Percentiles rank a stretch among this genome's conserved stretches.
Evolutionary conservation across 2,888 invertebrate species (phyloP).

Genomic region (Leptopilina syphax): DNA sequence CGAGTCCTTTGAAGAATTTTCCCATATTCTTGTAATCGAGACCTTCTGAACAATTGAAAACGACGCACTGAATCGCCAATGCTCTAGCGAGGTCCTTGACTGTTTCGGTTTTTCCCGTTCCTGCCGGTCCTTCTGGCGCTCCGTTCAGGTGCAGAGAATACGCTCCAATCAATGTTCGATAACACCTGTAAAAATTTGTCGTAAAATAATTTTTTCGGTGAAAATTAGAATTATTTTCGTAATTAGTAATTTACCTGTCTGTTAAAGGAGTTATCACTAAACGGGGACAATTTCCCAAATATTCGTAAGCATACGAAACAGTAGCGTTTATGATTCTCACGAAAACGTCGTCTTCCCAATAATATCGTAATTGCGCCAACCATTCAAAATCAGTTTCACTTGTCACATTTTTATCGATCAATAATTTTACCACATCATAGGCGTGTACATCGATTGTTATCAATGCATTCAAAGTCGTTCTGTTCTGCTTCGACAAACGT

Average conservation of each 20-base stretch:
- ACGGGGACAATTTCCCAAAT: slow-evolving; percentile 88
- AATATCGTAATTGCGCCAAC: slow-evolving; percentile 90
- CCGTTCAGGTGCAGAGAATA: slow-evolving; percentile 90
- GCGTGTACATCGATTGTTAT: slow-evolving; percentile 93
- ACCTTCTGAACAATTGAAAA: slow-evolving; percentile 92
- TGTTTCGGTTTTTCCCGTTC: slow-evolving; percentile 94
- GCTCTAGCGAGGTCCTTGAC: slow-evolving; percentile 96
- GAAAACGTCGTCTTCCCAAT: slow-evolving; percentile 83
- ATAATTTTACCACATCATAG: slow-evolving; percentile 86
- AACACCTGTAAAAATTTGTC: slow-evolving; percentile 78
- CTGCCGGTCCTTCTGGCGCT: slow-evolving; percentile 91
- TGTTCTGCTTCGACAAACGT: slow-evolving; percentile 83
- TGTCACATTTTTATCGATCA: slow-evolving; percentile 82
- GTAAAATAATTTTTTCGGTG: not conserved
- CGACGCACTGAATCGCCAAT: slow-evolving; percentile 92
- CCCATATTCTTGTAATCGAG: slow-evolving; percentile 92
- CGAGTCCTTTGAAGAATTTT: slow-evolving; percentile 90
- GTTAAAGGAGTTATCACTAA: slow-evolving; percentile 87
- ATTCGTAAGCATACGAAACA: slow-evolving; percentile 90
- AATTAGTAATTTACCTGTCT: slow-evolving; percentile 77
- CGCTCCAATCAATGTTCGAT: slow-evolving; percentile 89
- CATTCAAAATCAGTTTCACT: slow-evolving; percentile 89
- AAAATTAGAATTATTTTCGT: not conserved
- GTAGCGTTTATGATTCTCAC: slow-evolving; percentile 89
- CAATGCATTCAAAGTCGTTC: slow-evolving; percentile 88